Evolutionary conservation across 2,888 invertebrate species (phyloP).

Genomic region (Apodemia mormo): DNA sequence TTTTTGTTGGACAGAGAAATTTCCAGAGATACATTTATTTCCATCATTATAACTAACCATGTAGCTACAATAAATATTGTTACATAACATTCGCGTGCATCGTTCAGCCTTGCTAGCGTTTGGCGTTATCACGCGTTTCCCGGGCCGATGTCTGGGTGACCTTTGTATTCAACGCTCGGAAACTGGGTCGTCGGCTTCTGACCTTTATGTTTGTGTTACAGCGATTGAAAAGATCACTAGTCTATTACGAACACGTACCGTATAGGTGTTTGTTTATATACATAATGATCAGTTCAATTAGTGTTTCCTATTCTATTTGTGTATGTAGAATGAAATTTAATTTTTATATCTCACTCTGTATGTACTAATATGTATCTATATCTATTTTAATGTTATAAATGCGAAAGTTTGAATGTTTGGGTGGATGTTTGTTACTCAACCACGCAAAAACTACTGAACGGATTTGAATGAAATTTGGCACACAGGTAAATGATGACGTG

Average conservation of each 20-base stretch:
- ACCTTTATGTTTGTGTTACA: constrained; percentile 75
- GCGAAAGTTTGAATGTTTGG: no score
- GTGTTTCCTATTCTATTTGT: no score
- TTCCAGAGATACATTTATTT: no score
- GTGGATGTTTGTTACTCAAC: no score
- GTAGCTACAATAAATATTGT: neutral
- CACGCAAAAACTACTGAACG: no score
- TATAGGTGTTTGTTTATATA: constrained; percentile 8
- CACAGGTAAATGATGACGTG: no score
- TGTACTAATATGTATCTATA: no score
- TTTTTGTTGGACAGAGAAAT: no score
- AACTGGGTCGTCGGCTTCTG: constrained; percentile 77
- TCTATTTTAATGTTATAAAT: no score
- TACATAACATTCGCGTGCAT: constrained; percentile 32
- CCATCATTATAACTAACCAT: neutral
- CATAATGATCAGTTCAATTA: neutral
- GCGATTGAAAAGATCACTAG: constrained; percentile 60
- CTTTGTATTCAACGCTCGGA: constrained; percentile 65
- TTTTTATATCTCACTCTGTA: no score
- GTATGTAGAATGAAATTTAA: no score
- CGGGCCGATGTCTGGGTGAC: constrained; percentile 70
- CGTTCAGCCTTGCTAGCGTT: constrained; percentile 63
- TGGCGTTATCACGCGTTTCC: constrained; percentile 72
- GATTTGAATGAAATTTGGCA: no score
- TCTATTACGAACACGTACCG: constrained; percentile 49